phyloP scores from a whole-genome alignment of 2,797 vertebrate species.

The Phalloptychus januarius region DNA sequence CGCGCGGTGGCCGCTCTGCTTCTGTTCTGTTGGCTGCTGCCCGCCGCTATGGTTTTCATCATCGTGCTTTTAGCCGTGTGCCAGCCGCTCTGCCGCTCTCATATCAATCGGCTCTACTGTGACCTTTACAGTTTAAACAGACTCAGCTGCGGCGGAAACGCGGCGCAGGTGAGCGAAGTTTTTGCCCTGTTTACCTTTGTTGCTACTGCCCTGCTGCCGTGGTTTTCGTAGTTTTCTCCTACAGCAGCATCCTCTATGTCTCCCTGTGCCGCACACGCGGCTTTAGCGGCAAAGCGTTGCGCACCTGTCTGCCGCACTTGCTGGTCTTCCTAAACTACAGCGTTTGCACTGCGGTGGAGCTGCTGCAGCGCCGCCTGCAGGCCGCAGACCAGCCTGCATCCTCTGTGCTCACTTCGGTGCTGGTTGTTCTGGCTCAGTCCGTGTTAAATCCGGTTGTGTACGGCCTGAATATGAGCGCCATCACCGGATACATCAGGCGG shows the following conservation, averaged over 20 bases:
- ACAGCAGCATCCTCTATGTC: conserved; percentile 13
- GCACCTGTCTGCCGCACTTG: conserved; percentile 41
- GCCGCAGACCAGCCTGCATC: too few relatives aligned
- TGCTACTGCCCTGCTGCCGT: neutral
- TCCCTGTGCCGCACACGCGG: conserved; percentile 7
- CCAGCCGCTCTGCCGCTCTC: conserved; percentile 11
- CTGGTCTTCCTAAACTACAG: conserved; percentile 35
- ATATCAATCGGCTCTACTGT: neutral
- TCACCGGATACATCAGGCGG: conserved; percentile 15
- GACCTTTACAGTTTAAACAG: conserved; percentile 17
- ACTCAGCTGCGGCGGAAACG: conserved; percentile 20
- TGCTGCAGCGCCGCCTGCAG: conserved; percentile 10
- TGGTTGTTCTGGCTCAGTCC: neutral
- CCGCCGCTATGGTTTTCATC: neutral
- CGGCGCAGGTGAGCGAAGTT: neutral
- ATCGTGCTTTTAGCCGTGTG: neutral
- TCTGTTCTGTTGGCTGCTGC: conserved; percentile 29
- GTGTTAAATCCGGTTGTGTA: conserved; percentile 36
- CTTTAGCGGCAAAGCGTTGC: conserved; percentile 16
- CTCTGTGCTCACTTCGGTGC: neutral
- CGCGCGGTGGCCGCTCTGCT: conserved; percentile 7
- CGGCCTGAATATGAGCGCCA: conserved; percentile 23
- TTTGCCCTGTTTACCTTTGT: neutral
- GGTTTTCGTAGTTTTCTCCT: conserved; percentile 26
- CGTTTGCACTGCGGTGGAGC: neutral